Evolutionary conservation across 2,888 invertebrate species (phyloP).

Genomic region (Rhagonycha fulva): DNA sequence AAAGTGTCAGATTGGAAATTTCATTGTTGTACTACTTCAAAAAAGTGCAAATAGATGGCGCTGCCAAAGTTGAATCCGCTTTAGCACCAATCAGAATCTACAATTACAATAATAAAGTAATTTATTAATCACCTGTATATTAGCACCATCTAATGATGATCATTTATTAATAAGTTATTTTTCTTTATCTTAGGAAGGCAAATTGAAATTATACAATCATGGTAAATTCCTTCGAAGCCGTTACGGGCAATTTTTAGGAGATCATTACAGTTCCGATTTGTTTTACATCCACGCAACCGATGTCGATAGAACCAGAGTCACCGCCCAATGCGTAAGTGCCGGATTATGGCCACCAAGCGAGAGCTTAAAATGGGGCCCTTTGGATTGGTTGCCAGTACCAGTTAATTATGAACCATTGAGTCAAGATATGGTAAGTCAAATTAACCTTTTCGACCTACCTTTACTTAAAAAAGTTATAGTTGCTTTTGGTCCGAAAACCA

Average conservation of each 20-base stretch:
- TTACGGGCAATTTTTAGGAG: constrained; percentile 66
- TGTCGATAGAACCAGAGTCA: constrained; percentile 75
- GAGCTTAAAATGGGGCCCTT: constrained; percentile 61
- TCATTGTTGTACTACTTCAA: no score
- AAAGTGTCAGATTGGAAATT: no score
- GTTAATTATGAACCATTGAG: constrained; percentile 67
- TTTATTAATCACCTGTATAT: no score
- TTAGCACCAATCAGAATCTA: no score
- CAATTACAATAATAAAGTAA: no score
- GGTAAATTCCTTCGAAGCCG: constrained; percentile 67
- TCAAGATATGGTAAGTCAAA: constrained; percentile 61
- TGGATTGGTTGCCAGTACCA: constrained; percentile 80
- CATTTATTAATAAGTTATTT: no score
- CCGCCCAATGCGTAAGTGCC: constrained; percentile 69
- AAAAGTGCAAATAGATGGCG: no score
- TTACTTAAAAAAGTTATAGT: no score
- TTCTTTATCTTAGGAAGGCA: constrained; percentile 61
- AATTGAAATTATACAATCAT: constrained; percentile 64
- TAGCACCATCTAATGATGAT: no score
- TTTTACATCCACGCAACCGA: constrained; percentile 73
- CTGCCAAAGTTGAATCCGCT: no score
- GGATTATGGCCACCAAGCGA: constrained; percentile 71
- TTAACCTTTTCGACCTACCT: no score
- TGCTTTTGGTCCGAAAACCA: constrained; percentile 64
- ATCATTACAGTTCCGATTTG: constrained; percentile 61